Evolutionary conservation across 2,113 vertebrate genomes (phyloP).

Genomic region (Oreotrochilus melanogaster): DNA sequence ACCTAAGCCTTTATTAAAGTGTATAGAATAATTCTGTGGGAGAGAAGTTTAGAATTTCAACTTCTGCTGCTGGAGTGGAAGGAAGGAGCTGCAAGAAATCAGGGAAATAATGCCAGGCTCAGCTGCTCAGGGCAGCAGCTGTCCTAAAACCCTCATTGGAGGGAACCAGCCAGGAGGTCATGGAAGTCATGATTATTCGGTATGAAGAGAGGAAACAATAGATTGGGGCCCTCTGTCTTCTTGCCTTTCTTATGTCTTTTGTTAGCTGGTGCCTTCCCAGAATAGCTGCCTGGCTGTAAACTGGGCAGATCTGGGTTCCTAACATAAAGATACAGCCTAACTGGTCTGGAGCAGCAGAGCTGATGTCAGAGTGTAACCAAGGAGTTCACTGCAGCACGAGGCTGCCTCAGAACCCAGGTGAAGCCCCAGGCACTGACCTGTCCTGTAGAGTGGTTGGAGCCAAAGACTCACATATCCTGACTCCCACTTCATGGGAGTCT

Average conservation of each 20-base stretch:
- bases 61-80: neutral
- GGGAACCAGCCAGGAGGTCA: conserved; percentile 52
- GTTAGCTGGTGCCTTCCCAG: conserved; percentile 30
- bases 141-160: conserved; percentile 24
- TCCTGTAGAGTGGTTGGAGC: neutral
- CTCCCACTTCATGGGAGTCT: neutral
- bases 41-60: neutral
- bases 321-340: neutral
- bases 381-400: neutral
- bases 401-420: neutral
- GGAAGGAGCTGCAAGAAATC: neutral
- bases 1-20: neutral
- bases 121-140: conserved; percentile 66
- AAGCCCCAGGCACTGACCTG: neutral
- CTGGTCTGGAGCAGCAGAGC: neutral
- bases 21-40: neutral
- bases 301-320: neutral
- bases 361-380: neutral
- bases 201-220: conserved; percentile 59
- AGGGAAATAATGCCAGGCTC: conserved; percentile 2
- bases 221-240: conserved; percentile 36
- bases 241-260: conserved; percentile 33
- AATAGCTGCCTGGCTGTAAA: neutral
- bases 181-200: conserved; percentile 46
- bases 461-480: neutral